phyloP scores from a whole-genome alignment of 1,140 invertebrate genomes.

The Drosophila aff. region DNA sequence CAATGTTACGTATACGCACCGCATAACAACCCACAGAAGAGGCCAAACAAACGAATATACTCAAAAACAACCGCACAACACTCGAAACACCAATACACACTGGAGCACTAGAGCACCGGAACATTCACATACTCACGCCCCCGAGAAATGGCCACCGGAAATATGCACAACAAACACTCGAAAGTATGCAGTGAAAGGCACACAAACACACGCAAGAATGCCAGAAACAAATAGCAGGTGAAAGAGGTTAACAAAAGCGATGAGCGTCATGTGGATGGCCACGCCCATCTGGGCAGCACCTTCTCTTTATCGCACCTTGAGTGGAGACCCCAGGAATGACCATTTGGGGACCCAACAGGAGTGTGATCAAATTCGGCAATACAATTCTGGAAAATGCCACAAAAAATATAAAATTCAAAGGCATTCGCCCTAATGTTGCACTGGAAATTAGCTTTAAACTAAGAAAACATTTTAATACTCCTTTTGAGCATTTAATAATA shows the following conservation, averaged over 20 bases:
- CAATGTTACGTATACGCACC: constrained; percentile 61
- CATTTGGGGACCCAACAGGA: constrained; percentile 35
- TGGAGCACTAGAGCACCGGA: constrained; percentile 16
- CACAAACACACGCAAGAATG: constrained; percentile 2
- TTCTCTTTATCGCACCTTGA: constrained; percentile 19
- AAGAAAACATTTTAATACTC: no score
- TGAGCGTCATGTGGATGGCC: constrained; percentile 39
- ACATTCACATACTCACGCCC: constrained; percentile 5
- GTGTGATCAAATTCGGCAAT: constrained; percentile 29
- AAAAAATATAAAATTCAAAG: constrained; percentile 1
- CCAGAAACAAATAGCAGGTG: constrained; percentile 22
- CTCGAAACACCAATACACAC: constrained; percentile 58
- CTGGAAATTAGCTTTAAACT: background rate
- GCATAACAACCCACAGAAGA: constrained; percentile 60
- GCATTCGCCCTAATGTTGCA: background rate
- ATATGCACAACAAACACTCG: constrained; percentile 72
- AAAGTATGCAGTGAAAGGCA: constrained; percentile 41
- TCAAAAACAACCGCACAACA: constrained; percentile 69
- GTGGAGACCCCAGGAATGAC: constrained; percentile 38
- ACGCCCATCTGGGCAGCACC: constrained; percentile 39
- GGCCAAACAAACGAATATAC: constrained; percentile 63
- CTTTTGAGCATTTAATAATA: background rate
- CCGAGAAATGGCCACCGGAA: constrained; percentile 62
- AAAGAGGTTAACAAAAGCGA: constrained; percentile 27
- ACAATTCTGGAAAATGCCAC: background rate